phyloP scores from a whole-genome alignment of 2,797 vertebrate species.

The Trachops cirrhosus region DNA sequence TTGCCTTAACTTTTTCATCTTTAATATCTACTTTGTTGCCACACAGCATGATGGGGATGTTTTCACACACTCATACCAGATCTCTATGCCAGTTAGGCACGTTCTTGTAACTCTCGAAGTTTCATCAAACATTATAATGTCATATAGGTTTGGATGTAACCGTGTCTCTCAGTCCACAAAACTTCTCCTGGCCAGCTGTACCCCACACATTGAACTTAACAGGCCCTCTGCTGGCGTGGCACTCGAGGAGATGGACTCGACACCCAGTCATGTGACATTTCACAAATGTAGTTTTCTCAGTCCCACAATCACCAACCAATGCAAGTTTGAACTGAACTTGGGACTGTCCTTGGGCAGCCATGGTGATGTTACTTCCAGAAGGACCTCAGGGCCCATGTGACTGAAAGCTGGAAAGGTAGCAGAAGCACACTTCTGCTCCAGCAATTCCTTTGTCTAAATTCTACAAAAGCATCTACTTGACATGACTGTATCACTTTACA shows the following conservation, averaged over 20 bases:
- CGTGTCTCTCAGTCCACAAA: neutral
- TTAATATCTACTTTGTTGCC: neutral
- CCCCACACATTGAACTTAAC: neutral
- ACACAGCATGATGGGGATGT: neutral
- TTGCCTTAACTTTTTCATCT: neutral
- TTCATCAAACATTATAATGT: neutral
- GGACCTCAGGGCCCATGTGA: neutral
- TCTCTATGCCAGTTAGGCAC: neutral
- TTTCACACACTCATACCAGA: neutral
- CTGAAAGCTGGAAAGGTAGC: neutral
- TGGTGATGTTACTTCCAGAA: neutral
- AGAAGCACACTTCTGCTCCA: neutral
- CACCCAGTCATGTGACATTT: neutral
- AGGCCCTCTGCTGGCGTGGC: neutral
- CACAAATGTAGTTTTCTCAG: neutral
- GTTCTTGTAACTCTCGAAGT: neutral
- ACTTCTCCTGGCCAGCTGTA: neutral
- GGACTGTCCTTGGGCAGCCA: neutral
- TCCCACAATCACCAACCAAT: neutral
- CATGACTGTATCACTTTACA: slow-evolving; percentile 39
- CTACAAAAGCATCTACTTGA: slow-evolving; percentile 51
- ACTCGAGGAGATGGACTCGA: neutral
- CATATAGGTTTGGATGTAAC: neutral
- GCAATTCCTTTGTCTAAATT: slow-evolving; percentile 42
- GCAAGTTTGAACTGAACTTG: neutral